phyloP scores from a whole-genome alignment of 2,797 vertebrate genomes.

The Notolepis coatsorum region DNA sequence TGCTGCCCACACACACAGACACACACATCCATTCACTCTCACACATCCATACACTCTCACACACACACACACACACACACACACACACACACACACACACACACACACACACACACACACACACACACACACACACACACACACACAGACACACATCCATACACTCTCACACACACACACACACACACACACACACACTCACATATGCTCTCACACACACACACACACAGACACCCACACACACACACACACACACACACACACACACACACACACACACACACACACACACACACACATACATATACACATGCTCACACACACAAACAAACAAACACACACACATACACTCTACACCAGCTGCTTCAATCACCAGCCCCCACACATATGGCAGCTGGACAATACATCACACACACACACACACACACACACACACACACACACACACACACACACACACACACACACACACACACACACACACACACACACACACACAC shows the following conservation, averaged over 20 bases:
- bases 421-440: constrained; percentile 14
- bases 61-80: neutral
- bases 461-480: neutral
- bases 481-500: neutral
- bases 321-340: neutral
- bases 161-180: neutral
- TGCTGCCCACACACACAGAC: constrained; percentile 39
- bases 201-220: neutral
- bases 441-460: constrained; percentile 7
- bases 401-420: constrained; percentile 14
- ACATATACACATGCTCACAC: too few species aligned
- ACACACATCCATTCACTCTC: constrained; percentile 11
- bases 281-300: neutral
- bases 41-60: neutral
- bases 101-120: neutral
- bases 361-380: too few species aligned
- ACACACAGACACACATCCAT: constrained; percentile 20
- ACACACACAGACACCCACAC: neutral
- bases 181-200: constrained; percentile 9
- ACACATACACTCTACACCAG: neutral
- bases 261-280: too few species aligned
- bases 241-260: neutral
- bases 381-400: too few species aligned
- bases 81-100: neutral
- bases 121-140: neutral